phyloP scores from a whole-genome alignment of 2,113 vertebrate species.

The Carettochelys insculpta region DNA sequence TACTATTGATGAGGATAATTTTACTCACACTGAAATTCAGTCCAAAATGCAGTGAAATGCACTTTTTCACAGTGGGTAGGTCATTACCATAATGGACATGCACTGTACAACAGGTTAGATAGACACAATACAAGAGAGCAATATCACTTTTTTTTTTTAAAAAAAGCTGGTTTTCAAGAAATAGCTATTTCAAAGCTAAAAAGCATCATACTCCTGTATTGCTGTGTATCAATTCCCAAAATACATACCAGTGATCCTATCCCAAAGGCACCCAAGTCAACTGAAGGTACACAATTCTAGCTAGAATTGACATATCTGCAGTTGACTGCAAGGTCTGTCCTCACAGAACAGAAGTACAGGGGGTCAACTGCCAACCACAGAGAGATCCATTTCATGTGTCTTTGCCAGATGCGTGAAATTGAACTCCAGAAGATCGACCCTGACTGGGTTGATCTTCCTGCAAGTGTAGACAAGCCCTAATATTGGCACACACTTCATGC shows the following conservation, averaged over 20 bases:
- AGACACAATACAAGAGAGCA: not conserved
- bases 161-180: slow-evolving; percentile 2
- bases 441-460: too few species aligned
- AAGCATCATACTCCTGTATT: not conserved
- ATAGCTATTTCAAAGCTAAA: not conserved
- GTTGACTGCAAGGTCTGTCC: too few species aligned
- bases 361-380: too few species aligned
- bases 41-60: not conserved
- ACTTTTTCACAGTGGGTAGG: slow-evolving; percentile 63
- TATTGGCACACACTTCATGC: fast-evolving
- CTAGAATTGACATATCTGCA: too few species aligned
- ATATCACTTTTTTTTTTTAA: not conserved
- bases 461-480: too few species aligned
- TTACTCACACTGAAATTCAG: slow-evolving; percentile 29
- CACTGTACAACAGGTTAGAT: slow-evolving; percentile 47
- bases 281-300: too few species aligned
- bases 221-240: not conserved
- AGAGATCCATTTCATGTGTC: too few species aligned
- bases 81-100: slow-evolving; percentile 58
- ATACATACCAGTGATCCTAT: not conserved
- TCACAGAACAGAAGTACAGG: too few species aligned
- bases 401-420: too few species aligned
- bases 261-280: fast-evolving
- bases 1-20: slow-evolving; percentile 61
- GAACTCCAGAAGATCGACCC: too few species aligned